Evolutionary conservation across 2,888 invertebrate genomes (phyloP), one percentile per base, ranked within the genome.

Genomic region (Clostera curtula): DNA sequence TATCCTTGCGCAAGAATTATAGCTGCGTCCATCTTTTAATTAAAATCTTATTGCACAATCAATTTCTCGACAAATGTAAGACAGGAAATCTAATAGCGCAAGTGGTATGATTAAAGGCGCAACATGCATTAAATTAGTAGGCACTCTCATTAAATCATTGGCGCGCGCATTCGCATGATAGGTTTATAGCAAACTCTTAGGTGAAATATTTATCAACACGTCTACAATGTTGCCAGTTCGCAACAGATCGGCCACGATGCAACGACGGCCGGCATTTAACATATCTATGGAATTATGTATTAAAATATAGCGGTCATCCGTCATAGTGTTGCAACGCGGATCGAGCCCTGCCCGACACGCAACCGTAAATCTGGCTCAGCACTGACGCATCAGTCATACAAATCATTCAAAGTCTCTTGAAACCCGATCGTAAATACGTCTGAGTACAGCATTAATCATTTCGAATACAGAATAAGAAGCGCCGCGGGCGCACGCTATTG

Each of bases 371-470:
- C 69, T 60, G 54, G 51, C 58, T 60, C 55, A 50, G 52, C 45
- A 55, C 57, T 63, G 72, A 70, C 70, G 59, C 56, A 50, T 57
- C 58, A 52, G 53, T 56, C 63, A 66, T 62, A 77, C 82, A 80
- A 79, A 82, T 82, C 80, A 80, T 71, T 76, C 75, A 75, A 61
- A 60, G 57, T 59, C 67, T 49, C 67, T 63, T 67, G 72, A 64
- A 56, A 59, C 49, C 45, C 53, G 58, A 57, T 74, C 74, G 74
- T 74, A 71, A 76, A 75, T 66, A 74, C 60, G 58, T 72, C 73
- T 55, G 60, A 56, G 56, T 58, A 47, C 48, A 48, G 57, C 73
- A 79, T 79, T 75, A 74, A 82, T 83, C 79, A 82, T 74, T 66
- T 58, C 56, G 60, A 61, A 65, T 64, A 56, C 57, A 62, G 69